Evolutionary conservation across 2,113 vertebrate genomes (phyloP).

Genomic region (Syngnathus scovelli): DNA sequence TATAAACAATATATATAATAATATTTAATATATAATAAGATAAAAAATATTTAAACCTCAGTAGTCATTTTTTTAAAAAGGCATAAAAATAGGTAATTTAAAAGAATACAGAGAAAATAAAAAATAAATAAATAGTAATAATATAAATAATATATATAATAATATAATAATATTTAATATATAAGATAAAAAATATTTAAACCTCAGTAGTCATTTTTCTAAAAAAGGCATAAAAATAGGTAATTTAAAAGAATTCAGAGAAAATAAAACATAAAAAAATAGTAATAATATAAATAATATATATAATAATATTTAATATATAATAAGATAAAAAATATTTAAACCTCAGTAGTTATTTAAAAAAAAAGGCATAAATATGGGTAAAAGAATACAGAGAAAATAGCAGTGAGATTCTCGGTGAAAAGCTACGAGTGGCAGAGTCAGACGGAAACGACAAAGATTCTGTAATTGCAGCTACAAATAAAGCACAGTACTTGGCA

Average conservation of each 20-base stretch:
- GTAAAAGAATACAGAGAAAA: conserved; percentile 16
- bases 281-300: too few species aligned
- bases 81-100: conserved; percentile 43
- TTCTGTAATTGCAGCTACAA: conserved; percentile 64
- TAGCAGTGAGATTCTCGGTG: conserved; percentile 25
- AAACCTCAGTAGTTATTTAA: conserved; percentile 16
- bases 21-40: too few species aligned
- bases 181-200: too few species aligned
- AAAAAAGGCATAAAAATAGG: too few species aligned
- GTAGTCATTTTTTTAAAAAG: conserved; percentile 29
- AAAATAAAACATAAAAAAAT: too few species aligned
- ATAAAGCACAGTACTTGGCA: conserved; percentile 61
- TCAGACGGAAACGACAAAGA: conserved; percentile 61
- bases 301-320: too few species aligned
- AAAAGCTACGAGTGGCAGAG: conserved; percentile 41
- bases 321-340: conserved; percentile 1
- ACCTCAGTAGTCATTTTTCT: too few species aligned
- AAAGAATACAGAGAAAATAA: conserved; percentile 8
- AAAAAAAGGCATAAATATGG: conserved; percentile 39
- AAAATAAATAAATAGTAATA: too few species aligned
- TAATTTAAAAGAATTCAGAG: too few species aligned
- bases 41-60: conserved; percentile 11
- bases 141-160: too few species aligned
- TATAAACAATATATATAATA: too few species aligned
- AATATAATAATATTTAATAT: too few species aligned